Base-by-base conservation (phyloP, 2,888 invertebrate genomes). In the Stramonita haemastoma region DNA sequence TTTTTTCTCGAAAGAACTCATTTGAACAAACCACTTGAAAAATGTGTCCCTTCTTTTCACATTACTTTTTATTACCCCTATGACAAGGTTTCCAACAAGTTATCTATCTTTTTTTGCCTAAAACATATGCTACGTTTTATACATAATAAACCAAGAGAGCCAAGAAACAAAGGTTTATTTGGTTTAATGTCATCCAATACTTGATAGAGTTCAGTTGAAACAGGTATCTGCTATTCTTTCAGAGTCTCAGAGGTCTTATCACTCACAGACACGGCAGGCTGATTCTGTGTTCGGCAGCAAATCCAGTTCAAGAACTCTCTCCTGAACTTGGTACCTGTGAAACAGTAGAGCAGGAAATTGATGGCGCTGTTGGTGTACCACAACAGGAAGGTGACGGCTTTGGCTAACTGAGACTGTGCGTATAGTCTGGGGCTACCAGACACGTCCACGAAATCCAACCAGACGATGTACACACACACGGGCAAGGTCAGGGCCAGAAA, bases 341-440 rank as follows among this genome's bases (percentile, higher is more conserved):
- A 56, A 34, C 86, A 86, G 70, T 86, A 86, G 6, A 86, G 86
- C 19, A 86, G 86, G 26, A 86, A 86, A 29, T 86, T 86, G 86
- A 86, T 34, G 32, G 86, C 56, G 19, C 66, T 66, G 86, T 86
- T 86, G 60, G 66, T 57, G 66, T 86, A 86, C 34, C 66, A 86
- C 86, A 86, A 32, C 4, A 86, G n/a, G 66, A 26, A n/a, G 86
- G 86, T 86, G 19, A 86, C 66, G 32, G 86, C 36, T 8, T 17
- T 66, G 2, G 22, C 70, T 29, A 86, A 17, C 32, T 66, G 8
- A 2, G 6, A 32, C 5, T 32, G 5, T 22, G 66, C 66, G 11
- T 17, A 60, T 29, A 85, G 6, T n/a, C 36, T 29, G 57, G 60
- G 29, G 32, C 15, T 29, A 1, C 2, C 56, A 8, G 19, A 34